Evolutionary conservation across 2,888 invertebrate species (phyloP), one percentile per base, ranked within the genome.

Genomic region (Ornithoptera alexandrae): DNA sequence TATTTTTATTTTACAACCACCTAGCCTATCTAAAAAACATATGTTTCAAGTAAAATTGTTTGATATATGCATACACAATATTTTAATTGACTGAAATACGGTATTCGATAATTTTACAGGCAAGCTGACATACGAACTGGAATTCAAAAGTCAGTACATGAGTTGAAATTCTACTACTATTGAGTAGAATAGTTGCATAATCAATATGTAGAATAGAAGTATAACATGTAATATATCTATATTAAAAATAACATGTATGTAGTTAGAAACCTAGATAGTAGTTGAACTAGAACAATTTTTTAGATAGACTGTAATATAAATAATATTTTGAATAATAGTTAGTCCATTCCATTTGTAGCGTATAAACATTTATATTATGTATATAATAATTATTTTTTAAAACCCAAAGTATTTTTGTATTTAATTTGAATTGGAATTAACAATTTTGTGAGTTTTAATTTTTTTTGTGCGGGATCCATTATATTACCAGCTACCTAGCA

Each of bases 121-220:
- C 87, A 84, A 68, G 66, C 73, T 90, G 79, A 81, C 78, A 74
- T 90, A 89, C 81, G 72, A 78, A 74, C 70, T 89, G 85, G 82
- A 86, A 65, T 80, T 84, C 66, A 74, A 77, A 76, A 88, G 89
- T 89, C 88, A 88, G 89, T 89, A 62, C 42, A 65, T 7, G 53
- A n/a, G 53, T 24, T 75, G 70, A 81, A 75, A 75, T 80, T 76
- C 73, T 76, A 75, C 69, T 77, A 75, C 74, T 63, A 66, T 72
- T 15, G 61, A 72, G 75, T 78, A 77, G 75, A 74, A 73, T 78
- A 79, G 76, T 72, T 71, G 65, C 74, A 74, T 58, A 67, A 59
- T 66, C 8, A 10, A 20, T 58, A 63, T 30, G 63, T 63, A 68
- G 62, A 59, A 30, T 50, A 62, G 53, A 62, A 3, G 18, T 53